These are phyloP conservation scores for Antigone vipio DNA, from an alignment of 2,113 vertebrate genomes.

Conservation along the genomic window DNA sequence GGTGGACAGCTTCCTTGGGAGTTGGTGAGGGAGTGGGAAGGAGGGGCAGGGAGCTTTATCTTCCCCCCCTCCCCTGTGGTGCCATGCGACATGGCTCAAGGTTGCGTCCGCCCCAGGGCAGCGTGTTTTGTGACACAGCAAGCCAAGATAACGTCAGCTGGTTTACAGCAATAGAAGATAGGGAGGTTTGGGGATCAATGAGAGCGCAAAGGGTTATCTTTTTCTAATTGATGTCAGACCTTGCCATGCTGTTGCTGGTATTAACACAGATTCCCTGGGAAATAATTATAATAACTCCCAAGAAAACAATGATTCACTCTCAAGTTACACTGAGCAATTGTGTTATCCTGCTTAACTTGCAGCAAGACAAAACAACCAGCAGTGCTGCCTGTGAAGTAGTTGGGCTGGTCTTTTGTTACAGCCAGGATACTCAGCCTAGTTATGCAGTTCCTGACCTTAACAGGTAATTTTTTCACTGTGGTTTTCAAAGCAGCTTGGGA, in stretches of 20 bases:
- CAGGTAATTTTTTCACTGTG: fast-evolving
- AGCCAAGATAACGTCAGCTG: background rate
- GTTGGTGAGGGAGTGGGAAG: too few relatives aligned
- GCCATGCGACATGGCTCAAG: fast-evolving
- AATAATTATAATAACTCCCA: background rate
- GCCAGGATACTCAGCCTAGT: background rate
- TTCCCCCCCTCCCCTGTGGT: too few relatives aligned
- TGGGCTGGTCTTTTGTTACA: background rate
- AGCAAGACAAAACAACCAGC: background rate
- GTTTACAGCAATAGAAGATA: background rate
- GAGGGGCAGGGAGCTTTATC: background rate
- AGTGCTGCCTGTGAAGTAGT: background rate
- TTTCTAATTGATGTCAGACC: background rate
- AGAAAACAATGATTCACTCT: background rate
- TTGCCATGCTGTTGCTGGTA: background rate
- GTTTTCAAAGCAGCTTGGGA: background rate
- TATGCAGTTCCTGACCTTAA: background rate
- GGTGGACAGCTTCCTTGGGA: background rate
- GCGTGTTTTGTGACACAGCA: background rate
- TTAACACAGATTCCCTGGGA: background rate
- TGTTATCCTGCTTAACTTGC: background rate
- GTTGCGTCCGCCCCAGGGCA: background rate
- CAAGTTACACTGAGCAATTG: background rate
- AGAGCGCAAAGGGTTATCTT: background rate
- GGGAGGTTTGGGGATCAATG: background rate